A percentile compares a stretch with the other conserved stretches of the same genome.
Evolutionary conservation across 2,797 vertebrate genomes (phyloP).

Genomic region (Enteromius radiatus): DNA sequence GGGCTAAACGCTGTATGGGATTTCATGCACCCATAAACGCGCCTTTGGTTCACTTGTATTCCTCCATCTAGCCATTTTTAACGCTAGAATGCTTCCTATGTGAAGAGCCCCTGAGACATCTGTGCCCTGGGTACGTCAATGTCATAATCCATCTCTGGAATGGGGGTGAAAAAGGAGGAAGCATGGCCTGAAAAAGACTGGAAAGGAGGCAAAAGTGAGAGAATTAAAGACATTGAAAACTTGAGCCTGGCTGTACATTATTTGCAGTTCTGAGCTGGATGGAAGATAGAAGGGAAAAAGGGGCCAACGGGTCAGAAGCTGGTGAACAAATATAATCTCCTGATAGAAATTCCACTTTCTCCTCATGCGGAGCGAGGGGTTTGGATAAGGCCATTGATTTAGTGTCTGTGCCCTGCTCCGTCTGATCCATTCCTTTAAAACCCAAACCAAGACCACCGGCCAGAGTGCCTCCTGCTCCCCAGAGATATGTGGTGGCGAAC

Average conservation of each 20-base stretch:
- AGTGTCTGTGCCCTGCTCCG: conserved; percentile 62
- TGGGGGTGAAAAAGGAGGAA: neutral
- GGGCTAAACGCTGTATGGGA: neutral
- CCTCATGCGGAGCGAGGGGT: conserved; percentile 42
- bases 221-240: conserved; percentile 20
- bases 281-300: conserved; percentile 17
- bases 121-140: neutral
- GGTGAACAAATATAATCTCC: conserved; percentile 55
- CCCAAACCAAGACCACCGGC: conserved; percentile 28
- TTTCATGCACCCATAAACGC: neutral
- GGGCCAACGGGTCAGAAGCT: conserved; percentile 38
- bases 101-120: conserved; percentile 1
- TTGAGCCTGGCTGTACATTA: conserved; percentile 8
- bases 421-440: conserved; percentile 57
- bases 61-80: neutral
- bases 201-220: conserved; percentile 6
- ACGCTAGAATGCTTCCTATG: conserved; percentile 16
- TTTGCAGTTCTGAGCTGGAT: conserved; percentile 41
- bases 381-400: conserved; percentile 69
- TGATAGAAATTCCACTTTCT: conserved; percentile 54
- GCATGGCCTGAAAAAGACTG: neutral
- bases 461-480: conserved; percentile 52
- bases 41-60: conserved; percentile 6
- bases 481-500: conserved; percentile 63
- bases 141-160: conserved; percentile 24